Evolutionary conservation across 2,113 vertebrate genomes (phyloP), one percentile per base, ranked within the genome.

Genomic region (Anser cygnoides): DNA sequence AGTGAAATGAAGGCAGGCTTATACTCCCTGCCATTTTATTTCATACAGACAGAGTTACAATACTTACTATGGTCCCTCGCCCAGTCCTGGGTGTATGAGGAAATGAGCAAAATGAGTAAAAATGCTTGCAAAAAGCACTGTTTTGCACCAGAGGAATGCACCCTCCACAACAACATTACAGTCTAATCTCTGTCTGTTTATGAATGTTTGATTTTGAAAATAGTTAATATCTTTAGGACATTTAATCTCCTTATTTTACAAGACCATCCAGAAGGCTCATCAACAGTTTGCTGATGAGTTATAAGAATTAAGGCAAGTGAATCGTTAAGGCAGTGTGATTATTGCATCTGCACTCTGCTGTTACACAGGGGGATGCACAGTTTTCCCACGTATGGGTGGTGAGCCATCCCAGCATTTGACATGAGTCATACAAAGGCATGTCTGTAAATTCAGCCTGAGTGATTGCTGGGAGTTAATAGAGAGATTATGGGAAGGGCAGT

Each of bases 341-440:
- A 9, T 7, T 22, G 67, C 13, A 52, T 46, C 57, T 81, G 22
- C 22, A 29, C 0, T 0, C 9, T 39, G 9, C 18, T 43, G 1
- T 26, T 54, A 72, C 68, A 20, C 31, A 59, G 28, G 78, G 28
- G 23, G 54, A 31, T 35, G 41, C 29, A 1, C 1, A 5, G 2
- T 10, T 73, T 85, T 61, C 77, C 50, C 22, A 8, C 0, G 0
- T 41, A 50, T 4, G 21, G 6, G 8, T 54, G 46, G 14, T 9
- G 58, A 84, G 21, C 0, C 0, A 50, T 35, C 67, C 61, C 63
- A 41, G 13, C 15, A 22, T 25, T 92, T 78, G 73, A 58, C 62
- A 44, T 65, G 46, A 39, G 17, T 29, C 68, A 33, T 2, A 19
- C 4, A 59, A 81, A 92, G 13, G 2, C 17, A 3, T 2, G 7